Percentiles rank a stretch among this genome's conserved stretches.
phyloP scores from a whole-genome alignment of 2,113 vertebrate species.

The human region DNA sequence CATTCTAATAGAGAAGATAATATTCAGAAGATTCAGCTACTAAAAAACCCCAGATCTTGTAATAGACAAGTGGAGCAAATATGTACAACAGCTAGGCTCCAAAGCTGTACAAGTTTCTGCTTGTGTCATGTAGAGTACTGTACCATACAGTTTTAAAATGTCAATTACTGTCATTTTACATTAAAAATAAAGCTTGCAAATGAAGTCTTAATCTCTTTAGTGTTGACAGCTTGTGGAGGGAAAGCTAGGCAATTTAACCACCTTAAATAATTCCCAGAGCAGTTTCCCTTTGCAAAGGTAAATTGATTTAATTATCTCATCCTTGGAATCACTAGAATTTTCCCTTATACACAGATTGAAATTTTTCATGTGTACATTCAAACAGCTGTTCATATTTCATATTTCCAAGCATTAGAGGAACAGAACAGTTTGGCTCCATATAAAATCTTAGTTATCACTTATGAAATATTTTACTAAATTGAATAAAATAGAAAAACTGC shows the following conservation, averaged over 20 bases:
- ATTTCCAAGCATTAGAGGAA: constrained; percentile 42
- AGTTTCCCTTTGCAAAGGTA: constrained; percentile 77
- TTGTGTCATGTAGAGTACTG: constrained; percentile 43
- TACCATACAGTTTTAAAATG: constrained; percentile 77
- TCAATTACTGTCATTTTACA: constrained; percentile 80
- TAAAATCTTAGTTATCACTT: constrained; percentile 44
- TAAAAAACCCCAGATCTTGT: neutral
- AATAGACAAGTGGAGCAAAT: constrained; percentile 57
- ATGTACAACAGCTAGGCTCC: constrained; percentile 26
- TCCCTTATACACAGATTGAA: constrained; percentile 42
- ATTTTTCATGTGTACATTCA: constrained; percentile 41
- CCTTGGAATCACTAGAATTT: constrained; percentile 62
- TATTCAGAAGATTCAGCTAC: constrained; percentile 35
- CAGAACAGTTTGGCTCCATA: constrained; percentile 21
- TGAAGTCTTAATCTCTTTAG: constrained; percentile 81
- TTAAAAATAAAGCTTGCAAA: constrained; percentile 81
- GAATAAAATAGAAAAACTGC: constrained; percentile 52
- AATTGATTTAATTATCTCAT: constrained; percentile 78
- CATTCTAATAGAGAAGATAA: neutral
- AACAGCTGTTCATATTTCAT: constrained; percentile 61
- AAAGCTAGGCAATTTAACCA: constrained; percentile 77
- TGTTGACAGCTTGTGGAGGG: constrained; percentile 76
- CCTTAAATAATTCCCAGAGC: constrained; percentile 74
- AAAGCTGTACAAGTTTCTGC: constrained; percentile 54
- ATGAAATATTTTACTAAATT: constrained; percentile 60